phyloP scores from a whole-genome alignment of 2,113 vertebrate species.

The Anguilla japonica region DNA sequence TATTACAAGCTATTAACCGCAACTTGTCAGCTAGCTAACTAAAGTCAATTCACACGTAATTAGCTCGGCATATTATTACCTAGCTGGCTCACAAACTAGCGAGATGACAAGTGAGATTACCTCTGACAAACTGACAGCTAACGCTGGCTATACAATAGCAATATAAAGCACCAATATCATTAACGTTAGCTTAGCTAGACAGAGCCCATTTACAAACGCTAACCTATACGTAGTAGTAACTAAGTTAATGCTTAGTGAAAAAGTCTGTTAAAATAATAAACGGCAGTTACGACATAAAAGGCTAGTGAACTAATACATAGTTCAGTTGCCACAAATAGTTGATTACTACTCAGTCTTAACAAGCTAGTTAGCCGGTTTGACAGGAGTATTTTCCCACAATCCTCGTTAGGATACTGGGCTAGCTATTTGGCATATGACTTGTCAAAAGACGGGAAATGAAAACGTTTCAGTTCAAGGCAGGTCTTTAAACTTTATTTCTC shows the following conservation, averaged over 20 bases:
- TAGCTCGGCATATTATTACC: no score
- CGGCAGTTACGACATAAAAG: no score
- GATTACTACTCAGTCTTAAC: background rate
- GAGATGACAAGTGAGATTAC: background rate
- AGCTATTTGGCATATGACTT: background rate
- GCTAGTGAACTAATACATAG: no score
- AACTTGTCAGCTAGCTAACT: background rate
- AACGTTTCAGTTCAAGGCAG: background rate
- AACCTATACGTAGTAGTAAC: no score
- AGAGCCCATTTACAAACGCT: no score
- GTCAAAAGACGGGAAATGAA: slow-evolving; percentile 19
- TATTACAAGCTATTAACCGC: background rate
- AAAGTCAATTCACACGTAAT: background rate
- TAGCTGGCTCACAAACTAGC: background rate
- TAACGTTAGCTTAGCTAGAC: no score
- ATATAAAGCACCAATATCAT: no score
- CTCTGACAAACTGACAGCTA: background rate
- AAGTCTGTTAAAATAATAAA: no score
- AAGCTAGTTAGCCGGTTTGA: background rate
- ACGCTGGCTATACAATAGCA: background rate
- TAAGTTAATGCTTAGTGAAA: no score
- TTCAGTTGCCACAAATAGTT: no score
- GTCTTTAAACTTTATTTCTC: background rate
- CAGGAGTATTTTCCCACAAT: background rate
- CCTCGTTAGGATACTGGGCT: background rate